Conservation (phyloP, 2,888 invertebrate species). For the Agrilus mali region DNA sequence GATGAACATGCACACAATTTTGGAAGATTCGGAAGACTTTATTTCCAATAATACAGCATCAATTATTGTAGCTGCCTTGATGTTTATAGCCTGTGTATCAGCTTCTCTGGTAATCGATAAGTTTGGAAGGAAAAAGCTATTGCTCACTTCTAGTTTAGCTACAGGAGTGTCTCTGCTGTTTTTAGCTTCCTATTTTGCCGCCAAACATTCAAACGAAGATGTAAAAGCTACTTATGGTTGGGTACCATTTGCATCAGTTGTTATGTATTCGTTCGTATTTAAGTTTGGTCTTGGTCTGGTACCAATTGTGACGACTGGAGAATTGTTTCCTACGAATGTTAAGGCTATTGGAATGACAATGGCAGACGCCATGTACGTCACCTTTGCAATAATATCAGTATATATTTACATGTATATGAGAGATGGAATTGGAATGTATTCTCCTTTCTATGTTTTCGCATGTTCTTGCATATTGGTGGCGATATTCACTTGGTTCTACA, state of each 20-base stretch:
- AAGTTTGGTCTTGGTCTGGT: slow-evolving; percentile 2
- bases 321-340: not conserved
- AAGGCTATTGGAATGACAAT: slow-evolving; percentile 2
- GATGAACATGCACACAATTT: slow-evolving; percentile 26
- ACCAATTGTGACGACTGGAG: slow-evolving; percentile 1
- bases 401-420: not conserved
- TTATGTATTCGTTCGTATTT: not conserved
- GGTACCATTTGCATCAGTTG: not conserved
- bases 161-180: slow-evolving; percentile 1
- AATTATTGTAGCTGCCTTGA: slow-evolving; percentile 8
- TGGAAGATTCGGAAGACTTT: slow-evolving; percentile 21
- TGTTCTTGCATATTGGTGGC: not conserved
- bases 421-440: not conserved
- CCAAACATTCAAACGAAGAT: not conserved
- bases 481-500: slow-evolving; percentile 1
- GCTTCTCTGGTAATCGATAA: slow-evolving; percentile 9
- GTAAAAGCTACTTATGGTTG: slow-evolving; percentile 8
- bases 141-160: slow-evolving; percentile 5
- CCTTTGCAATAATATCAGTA: not conserved
- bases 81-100: slow-evolving; percentile 6
- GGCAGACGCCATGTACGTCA: not conserved
- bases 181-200: slow-evolving; percentile 1
- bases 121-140: slow-evolving; percentile 10
- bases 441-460: slow-evolving; percentile 2
- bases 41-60: slow-evolving; percentile 14